phyloP scores from a whole-genome alignment of 1,140 invertebrate species.

The Zaprionus inermis region DNA sequence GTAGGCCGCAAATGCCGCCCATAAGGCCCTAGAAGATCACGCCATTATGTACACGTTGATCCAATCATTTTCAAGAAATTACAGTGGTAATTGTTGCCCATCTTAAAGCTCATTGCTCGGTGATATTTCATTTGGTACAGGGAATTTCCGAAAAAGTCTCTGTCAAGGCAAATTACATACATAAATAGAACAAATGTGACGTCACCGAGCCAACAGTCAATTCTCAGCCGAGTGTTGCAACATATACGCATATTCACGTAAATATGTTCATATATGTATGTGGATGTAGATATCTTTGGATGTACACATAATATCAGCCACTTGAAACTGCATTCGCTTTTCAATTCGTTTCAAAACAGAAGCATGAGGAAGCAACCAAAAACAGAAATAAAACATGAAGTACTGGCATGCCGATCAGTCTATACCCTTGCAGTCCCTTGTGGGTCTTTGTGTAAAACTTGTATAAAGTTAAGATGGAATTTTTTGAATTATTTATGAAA shows the following conservation, averaged over 20 bases:
- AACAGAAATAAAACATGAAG: conserved; percentile 45
- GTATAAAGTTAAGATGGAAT: no score
- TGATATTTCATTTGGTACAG: background rate
- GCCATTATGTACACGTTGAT: background rate
- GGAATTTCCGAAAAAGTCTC: conserved; percentile 7
- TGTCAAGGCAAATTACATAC: conserved; percentile 54
- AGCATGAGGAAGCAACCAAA: conserved; percentile 58
- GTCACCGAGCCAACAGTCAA: conserved; percentile 50
- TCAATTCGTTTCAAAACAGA: conserved; percentile 69
- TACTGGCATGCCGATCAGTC: background rate
- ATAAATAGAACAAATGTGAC: conserved; percentile 60
- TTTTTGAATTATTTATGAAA: no score
- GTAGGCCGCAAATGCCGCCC: background rate
- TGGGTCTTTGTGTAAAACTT: no score
- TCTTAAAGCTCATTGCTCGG: background rate
- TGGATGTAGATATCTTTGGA: background rate
- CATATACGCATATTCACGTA: background rate
- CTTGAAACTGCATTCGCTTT: conserved; percentile 81
- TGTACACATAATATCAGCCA: conserved; percentile 20
- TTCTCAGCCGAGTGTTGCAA: conserved; percentile 43
- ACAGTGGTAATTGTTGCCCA: background rate
- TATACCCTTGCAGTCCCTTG: background rate
- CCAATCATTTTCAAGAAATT: background rate
- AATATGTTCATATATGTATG: background rate
- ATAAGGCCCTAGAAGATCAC: background rate